These are phyloP conservation scores for Mesocricetus auratus DNA, from an alignment of 2,113 vertebrate genomes.

Conservation along the genomic window DNA sequence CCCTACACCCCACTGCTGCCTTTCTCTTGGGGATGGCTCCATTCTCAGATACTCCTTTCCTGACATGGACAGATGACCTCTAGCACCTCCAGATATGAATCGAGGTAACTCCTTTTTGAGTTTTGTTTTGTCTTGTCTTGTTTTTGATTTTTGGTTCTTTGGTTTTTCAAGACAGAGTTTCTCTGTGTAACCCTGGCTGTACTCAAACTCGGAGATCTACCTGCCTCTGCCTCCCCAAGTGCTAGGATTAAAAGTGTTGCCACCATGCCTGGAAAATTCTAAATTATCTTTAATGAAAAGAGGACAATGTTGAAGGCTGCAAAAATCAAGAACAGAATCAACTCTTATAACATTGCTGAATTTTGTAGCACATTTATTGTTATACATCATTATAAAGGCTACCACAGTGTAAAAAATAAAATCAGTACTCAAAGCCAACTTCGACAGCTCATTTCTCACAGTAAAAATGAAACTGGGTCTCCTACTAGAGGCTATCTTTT, in stretches of 20 bases:
- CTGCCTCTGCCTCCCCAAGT: not conserved
- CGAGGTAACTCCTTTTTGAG: not conserved
- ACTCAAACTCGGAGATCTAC: not conserved
- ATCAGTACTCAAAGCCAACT: constrained; percentile 49
- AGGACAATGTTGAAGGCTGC: not conserved
- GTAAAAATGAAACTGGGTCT: constrained; percentile 4
- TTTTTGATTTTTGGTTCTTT: no score
- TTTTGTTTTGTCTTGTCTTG: not conserved
- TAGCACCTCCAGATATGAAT: not conserved
- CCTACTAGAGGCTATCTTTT: constrained; percentile 21
- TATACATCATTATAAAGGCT: not conserved
- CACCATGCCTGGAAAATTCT: not conserved
- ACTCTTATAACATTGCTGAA: not conserved
- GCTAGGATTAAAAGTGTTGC: not conserved
- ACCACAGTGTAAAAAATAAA: constrained; percentile 40
- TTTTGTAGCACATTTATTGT: constrained; percentile 30
- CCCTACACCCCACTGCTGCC: not conserved
- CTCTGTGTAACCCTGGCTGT: not conserved
- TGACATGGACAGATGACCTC: not conserved
- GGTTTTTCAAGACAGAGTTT: not conserved
- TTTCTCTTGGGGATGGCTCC: not conserved
- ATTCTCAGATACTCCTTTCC: not conserved
- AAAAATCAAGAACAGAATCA: constrained; percentile 38
- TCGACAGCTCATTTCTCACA: constrained; percentile 22
- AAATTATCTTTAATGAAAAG: constrained; percentile 28